Conservation (phyloP, 2,797 vertebrate species). For the Meriones psammophilus region DNA sequence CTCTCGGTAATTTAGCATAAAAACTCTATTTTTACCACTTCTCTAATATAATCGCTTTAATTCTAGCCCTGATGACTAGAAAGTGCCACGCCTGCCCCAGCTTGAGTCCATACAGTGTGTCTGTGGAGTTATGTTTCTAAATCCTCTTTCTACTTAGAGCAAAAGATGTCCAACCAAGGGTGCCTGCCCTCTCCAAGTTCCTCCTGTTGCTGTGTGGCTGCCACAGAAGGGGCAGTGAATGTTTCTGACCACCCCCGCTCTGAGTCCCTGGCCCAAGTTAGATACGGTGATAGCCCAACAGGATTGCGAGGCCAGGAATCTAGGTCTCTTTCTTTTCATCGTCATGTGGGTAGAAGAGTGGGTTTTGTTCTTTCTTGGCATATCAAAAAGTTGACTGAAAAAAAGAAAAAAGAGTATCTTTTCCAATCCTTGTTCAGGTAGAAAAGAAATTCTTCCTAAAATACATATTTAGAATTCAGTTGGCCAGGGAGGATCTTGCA, state of each 20-base stretch:
- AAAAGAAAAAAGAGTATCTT: slow-evolving; percentile 36
- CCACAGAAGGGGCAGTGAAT: background rate
- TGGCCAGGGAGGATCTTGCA: slow-evolving; percentile 68
- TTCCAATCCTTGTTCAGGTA: slow-evolving; percentile 52
- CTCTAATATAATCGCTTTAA: slow-evolving; percentile 29
- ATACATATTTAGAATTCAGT: slow-evolving; percentile 79
- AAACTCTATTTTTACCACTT: slow-evolving; percentile 49
- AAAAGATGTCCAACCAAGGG: slow-evolving; percentile 31
- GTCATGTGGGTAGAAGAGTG: background rate
- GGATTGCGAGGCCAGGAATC: background rate
- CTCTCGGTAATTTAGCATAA: slow-evolving; percentile 33
- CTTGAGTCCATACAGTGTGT: background rate
- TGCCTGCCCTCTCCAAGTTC: background rate
- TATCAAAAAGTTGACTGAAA: slow-evolving; percentile 38
- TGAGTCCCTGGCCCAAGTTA: background rate
- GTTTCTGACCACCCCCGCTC: background rate
- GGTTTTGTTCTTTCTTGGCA: slow-evolving; percentile 35
- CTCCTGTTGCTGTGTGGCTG: background rate
- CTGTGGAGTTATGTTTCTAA: background rate
- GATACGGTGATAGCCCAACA: background rate
- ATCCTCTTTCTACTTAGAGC: slow-evolving; percentile 43
- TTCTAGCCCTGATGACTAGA: background rate
- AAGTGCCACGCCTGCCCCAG: slow-evolving; percentile 22
- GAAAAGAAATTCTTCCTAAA: slow-evolving; percentile 75
- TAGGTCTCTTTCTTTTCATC: background rate